Percentiles rank a stretch among this genome's conserved stretches.
phyloP scores from a whole-genome alignment of 2,113 vertebrate species.

The Stigmatopora nigra region DNA sequence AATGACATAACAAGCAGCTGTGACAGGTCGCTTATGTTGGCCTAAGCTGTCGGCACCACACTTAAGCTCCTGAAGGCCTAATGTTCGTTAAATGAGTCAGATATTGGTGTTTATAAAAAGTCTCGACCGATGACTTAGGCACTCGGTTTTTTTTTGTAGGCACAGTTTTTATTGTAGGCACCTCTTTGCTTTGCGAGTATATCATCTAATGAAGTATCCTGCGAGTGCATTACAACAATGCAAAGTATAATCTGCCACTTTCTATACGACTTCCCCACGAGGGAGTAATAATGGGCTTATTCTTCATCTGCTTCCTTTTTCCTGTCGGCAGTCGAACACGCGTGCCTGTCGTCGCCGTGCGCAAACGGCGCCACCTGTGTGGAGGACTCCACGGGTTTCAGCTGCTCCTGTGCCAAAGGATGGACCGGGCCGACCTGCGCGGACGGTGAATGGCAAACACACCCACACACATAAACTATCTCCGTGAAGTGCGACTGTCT shows the following conservation, averaged over 20 bases:
- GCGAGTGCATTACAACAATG: neutral
- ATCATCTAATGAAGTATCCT: neutral
- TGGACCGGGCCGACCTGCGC: constrained; percentile 72
- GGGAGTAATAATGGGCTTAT: neutral
- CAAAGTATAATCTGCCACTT: neutral
- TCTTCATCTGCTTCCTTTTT: constrained; percentile 2
- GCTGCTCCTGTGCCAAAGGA: constrained; percentile 62
- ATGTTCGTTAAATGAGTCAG: too few species aligned
- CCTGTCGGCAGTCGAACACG: constrained; percentile 67
- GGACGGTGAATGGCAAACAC: constrained; percentile 55
- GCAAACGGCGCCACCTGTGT: constrained; percentile 65
- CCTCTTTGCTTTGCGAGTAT: neutral
- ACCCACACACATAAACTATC: constrained; percentile 16
- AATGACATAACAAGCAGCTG: too few species aligned
- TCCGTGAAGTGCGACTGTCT: too few species aligned
- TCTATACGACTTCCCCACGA: neutral
- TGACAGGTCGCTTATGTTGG: too few species aligned
- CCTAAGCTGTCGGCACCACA: too few species aligned
- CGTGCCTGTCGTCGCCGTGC: constrained; percentile 73
- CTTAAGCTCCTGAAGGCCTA: too few species aligned
- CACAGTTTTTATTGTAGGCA: neutral
- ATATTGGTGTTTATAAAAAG: too few species aligned
- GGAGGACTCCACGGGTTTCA: constrained; percentile 67
- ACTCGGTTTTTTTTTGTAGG: too few species aligned
- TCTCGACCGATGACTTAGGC: too few species aligned